A percentile compares a stretch with the other conserved stretches of the same genome.
Evolutionary conservation across 2,113 vertebrate species (phyloP).

Genomic region (Raphicerus campestris): DNA sequence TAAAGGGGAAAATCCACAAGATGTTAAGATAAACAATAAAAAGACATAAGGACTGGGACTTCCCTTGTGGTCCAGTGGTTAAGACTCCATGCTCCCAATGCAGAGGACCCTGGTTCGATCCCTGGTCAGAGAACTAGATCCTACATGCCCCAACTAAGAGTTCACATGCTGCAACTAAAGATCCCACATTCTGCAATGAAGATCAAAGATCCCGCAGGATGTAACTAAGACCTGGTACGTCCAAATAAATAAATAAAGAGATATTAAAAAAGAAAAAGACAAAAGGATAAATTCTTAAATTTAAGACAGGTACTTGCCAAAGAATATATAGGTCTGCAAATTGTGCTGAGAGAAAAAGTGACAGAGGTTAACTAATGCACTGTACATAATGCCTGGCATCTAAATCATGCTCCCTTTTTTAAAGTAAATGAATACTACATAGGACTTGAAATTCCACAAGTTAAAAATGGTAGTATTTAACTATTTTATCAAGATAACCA

Average conservation of each 20-base stretch:
- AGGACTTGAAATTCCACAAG: neutral
- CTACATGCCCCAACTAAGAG: neutral
- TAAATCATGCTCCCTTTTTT: neutral
- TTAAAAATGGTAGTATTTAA: neutral
- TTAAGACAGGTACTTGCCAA: neutral
- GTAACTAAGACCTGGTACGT: neutral
- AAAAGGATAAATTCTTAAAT: constrained; percentile 16
- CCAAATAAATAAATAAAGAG: neutral
- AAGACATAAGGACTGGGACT: neutral
- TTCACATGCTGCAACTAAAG: neutral
- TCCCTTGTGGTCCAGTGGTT: neutral
- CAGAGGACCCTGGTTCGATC: neutral
- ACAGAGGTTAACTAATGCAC: neutral
- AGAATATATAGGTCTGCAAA: neutral
- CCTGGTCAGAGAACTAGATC: neutral
- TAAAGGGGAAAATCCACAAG: neutral
- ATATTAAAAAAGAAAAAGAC: neutral
- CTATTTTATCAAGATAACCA: constrained; percentile 18
- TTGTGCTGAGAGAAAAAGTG: neutral
- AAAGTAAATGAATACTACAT: neutral
- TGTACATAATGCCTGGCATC: neutral
- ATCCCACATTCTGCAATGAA: neutral
- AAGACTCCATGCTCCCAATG: neutral
- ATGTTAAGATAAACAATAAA: neutral
- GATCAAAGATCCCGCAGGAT: neutral